Evolutionary conservation across 23 tunicate genomes (phyloP).

Genomic region (Ciona savignyi): DNA sequence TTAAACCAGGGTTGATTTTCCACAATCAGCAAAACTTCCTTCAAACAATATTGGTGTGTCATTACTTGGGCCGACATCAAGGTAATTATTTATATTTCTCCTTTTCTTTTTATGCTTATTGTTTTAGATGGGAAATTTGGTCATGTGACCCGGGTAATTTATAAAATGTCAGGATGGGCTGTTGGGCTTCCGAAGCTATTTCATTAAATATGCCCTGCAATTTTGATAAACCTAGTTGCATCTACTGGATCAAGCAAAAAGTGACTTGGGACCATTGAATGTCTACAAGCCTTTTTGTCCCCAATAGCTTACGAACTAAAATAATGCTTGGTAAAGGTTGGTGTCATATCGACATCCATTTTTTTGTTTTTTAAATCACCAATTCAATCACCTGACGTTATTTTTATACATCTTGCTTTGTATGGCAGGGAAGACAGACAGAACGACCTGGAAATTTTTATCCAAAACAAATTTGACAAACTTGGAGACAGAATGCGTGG

Average conservation of each 20-base stretch:
- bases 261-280: not conserved
- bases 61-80: constrained; percentile 2
- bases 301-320: no score
- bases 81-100: not conserved
- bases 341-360: no score
- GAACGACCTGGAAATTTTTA: constrained; percentile 7
- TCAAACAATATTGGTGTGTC: constrained; percentile 3
- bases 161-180: no score
- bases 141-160: not conserved
- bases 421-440: constrained; percentile 10
- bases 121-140: not conserved
- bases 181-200: no score
- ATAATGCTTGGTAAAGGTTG: no score
- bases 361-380: no score
- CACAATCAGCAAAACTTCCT: not conserved
- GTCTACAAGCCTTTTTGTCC: no score
- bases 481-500: constrained; percentile 14
- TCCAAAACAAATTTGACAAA: constrained; percentile 20
- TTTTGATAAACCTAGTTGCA: no score
- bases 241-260: not conserved
- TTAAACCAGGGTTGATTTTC: not conserved
- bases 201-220: no score
- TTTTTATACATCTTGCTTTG: not conserved
- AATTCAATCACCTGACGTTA: no score
- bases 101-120: not conserved